Conservation (phyloP, 2,113 vertebrate genomes). For the Coracopsis vasa region DNA sequence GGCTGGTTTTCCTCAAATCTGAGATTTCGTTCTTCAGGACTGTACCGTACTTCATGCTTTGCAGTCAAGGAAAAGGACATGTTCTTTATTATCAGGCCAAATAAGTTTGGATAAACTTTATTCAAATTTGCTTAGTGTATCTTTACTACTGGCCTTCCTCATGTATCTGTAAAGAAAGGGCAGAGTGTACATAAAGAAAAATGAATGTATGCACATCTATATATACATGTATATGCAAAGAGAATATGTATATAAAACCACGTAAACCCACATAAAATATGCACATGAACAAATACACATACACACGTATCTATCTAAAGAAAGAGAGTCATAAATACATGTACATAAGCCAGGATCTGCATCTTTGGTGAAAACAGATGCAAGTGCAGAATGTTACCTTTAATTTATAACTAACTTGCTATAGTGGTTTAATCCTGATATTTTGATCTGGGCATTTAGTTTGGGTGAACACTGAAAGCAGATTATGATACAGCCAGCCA, state of each 20-base stretch:
- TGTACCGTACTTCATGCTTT: not conserved
- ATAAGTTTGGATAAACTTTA: not conserved
- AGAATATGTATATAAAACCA: not conserved
- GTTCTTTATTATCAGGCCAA: not conserved
- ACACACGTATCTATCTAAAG: not conserved
- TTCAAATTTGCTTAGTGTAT: not conserved
- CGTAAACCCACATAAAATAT: not conserved
- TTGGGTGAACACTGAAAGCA: not conserved
- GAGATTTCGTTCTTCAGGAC: not conserved
- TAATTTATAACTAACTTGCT: not conserved
- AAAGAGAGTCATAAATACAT: not conserved
- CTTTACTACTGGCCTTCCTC: not conserved
- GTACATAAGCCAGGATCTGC: not conserved
- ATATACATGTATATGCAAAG: not conserved
- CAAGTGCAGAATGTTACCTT: not conserved
- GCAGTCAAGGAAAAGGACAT: not conserved
- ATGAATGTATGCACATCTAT: not conserved
- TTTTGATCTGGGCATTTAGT: not conserved
- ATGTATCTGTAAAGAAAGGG: not conserved
- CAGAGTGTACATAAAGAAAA: not conserved
- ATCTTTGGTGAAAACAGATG: fast-evolving
- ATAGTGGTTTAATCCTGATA: not conserved
- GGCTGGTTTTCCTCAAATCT: not conserved
- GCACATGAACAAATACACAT: not conserved
- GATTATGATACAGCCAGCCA: not conserved